phyloP scores from a whole-genome alignment of 2,113 vertebrate genomes.

The Alethe castanea region DNA sequence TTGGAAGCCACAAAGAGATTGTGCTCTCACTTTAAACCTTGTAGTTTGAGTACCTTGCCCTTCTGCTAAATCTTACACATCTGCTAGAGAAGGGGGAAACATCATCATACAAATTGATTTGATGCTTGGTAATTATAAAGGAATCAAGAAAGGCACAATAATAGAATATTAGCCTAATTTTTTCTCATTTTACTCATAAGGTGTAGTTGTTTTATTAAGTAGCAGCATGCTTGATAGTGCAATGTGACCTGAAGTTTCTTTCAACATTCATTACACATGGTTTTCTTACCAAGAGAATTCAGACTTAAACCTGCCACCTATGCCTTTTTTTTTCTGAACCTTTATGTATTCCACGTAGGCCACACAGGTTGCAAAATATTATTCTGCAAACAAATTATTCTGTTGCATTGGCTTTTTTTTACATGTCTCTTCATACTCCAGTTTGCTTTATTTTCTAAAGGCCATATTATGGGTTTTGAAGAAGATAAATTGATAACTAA shows the following conservation, averaged over 20 bases:
- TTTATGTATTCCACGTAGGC: not conserved
- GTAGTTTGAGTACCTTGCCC: not conserved
- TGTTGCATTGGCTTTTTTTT: not conserved
- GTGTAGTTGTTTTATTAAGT: not conserved
- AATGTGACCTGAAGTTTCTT: slow-evolving; percentile 3
- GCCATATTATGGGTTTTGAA: not conserved
- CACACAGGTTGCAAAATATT: slow-evolving; percentile 33
- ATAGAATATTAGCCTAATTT: not conserved
- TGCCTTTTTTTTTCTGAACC: not conserved
- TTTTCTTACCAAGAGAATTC: slow-evolving; percentile 17
- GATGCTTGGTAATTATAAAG: not conserved
- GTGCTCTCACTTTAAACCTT: not conserved
- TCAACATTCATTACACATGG: not conserved
- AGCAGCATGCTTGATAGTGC: not conserved
- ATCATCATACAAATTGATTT: not conserved
- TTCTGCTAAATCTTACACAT: not conserved
- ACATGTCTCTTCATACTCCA: not conserved
- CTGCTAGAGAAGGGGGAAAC: not conserved
- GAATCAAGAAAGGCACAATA: not conserved
- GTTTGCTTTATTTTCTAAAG: not conserved
- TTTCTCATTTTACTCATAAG: slow-evolving; percentile 2
- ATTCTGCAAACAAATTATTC: slow-evolving; percentile 37
- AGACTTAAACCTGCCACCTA: slow-evolving; percentile 5
- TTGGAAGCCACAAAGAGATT: not conserved
- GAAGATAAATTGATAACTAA: slow-evolving; percentile 18